Evolutionary conservation across 2,797 vertebrate species (phyloP).

Genomic region (Danio choprae): DNA sequence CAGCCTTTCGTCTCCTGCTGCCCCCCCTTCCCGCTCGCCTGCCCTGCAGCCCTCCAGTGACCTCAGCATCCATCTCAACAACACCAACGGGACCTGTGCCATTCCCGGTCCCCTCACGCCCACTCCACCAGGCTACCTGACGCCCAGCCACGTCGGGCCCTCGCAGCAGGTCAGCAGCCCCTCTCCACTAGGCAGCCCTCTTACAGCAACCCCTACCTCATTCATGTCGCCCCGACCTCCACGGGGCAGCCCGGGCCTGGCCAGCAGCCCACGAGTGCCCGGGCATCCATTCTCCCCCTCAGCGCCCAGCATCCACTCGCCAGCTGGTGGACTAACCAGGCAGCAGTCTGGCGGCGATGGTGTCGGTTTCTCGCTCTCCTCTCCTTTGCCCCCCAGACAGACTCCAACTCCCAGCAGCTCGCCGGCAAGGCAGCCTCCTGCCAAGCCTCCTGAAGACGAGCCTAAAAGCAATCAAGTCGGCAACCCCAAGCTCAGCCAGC

Average conservation of each 20-base stretch:
- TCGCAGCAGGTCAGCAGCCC: constrained; percentile 80
- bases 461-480: constrained; percentile 77
- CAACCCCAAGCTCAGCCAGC: constrained; percentile 74
- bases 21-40: constrained; percentile 80
- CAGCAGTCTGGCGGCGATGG: constrained; percentile 73
- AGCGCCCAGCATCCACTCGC: constrained; percentile 77
- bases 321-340: constrained; percentile 68
- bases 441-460: constrained; percentile 81
- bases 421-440: constrained; percentile 78
- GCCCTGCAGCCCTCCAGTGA: constrained; percentile 79
- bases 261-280: constrained; percentile 82
- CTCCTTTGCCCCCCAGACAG: constrained; percentile 81
- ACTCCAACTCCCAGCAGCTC: constrained; percentile 71
- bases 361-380: constrained; percentile 80
- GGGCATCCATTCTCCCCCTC: constrained; percentile 90
- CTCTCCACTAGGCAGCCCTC: constrained; percentile 86
- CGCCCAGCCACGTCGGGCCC: constrained; percentile 83
- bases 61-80: constrained; percentile 82
- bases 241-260: constrained; percentile 85
- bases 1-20: constrained; percentile 82
- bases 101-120: constrained; percentile 63
- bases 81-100: constrained; percentile 76
- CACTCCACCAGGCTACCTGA: constrained; percentile 80
- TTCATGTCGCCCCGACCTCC: constrained; percentile 91
- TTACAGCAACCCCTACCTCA: constrained; percentile 86